Evolutionary conservation across 1,140 invertebrate species (phyloP).

Genomic region (Drosophila equinoxialis): DNA sequence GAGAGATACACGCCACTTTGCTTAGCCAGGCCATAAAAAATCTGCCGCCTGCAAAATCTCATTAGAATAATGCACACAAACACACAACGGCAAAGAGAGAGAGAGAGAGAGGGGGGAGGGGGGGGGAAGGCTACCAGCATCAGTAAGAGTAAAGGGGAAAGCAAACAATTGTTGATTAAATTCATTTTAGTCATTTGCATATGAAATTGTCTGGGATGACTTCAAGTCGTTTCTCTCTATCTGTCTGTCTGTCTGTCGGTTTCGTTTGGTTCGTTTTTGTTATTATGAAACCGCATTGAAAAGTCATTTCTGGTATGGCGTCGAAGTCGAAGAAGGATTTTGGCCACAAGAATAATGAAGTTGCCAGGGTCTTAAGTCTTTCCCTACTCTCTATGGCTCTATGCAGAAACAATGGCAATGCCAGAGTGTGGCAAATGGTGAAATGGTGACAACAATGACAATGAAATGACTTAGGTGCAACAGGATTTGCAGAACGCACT

Average conservation of each 20-base stretch:
- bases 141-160: constrained; percentile 1
- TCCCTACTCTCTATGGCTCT: constrained; percentile 6
- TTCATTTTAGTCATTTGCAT: constrained; percentile 79
- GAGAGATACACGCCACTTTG: neutral
- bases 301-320: constrained; percentile 63
- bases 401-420: constrained; percentile 59
- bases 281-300: constrained; percentile 74
- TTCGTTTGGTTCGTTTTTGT: constrained; percentile 35
- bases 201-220: constrained; percentile 67
- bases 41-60: constrained; percentile 69
- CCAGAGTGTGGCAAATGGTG: neutral
- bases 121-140: neutral
- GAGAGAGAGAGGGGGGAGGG: neutral
- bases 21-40: constrained; percentile 54
- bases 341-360: constrained; percentile 74
- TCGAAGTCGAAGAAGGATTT: constrained; percentile 31
- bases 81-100: neutral
- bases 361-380: constrained; percentile 75
- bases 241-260: neutral
- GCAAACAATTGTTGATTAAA: constrained; percentile 79
- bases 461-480: constrained; percentile 55
- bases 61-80: constrained; percentile 75
- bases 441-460: constrained; percentile 41
- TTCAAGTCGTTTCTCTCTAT: constrained; percentile 17
- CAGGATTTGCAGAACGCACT: constrained; percentile 61